These are phyloP conservation scores for Heteractis magnifica DNA, from an alignment of 92 coral and sea anemone species.

Conservation along the genomic window DNA sequence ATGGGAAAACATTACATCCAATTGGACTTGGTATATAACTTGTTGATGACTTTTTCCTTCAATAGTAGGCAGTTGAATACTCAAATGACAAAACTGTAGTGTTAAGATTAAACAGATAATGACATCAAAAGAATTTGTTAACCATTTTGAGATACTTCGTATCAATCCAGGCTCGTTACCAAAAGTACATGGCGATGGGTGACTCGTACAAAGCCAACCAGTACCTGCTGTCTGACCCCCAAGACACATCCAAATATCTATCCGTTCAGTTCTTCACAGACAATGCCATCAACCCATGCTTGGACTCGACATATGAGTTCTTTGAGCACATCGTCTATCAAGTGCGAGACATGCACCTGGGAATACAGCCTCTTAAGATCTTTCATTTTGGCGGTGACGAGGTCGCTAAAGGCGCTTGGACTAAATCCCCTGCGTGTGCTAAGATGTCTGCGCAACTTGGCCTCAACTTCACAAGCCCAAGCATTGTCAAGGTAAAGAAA, in stretches of 20 bases:
- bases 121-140: background rate
- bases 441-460: conserved; percentile 69
- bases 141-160: background rate
- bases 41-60: too few relatives aligned
- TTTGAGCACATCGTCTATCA: conserved; percentile 74
- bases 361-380: conserved; percentile 70
- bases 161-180: conserved; percentile 37
- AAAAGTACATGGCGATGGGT: conserved; percentile 63
- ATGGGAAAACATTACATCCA: too few relatives aligned
- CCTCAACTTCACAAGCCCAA: conserved; percentile 75
- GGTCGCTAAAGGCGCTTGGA: conserved; percentile 97
- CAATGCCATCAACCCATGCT: conserved; percentile 95
- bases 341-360: conserved; percentile 70
- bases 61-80: too few relatives aligned
- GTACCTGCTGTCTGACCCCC: conserved; percentile 78
- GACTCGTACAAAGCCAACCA: conserved; percentile 59
- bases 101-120: too few relatives aligned
- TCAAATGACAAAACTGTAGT: too few relatives aligned
- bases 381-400: conserved; percentile 98
- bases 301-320: conserved; percentile 89
- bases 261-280: conserved; percentile 93
- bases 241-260: conserved; percentile 80
- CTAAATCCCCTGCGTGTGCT: conserved; percentile 90
- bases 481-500: conserved; percentile 60
- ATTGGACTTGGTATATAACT: too few relatives aligned